These are phyloP conservation scores for Pheosia gnoma DNA, from an alignment of 2,888 invertebrate species.

Conservation along the genomic window DNA sequence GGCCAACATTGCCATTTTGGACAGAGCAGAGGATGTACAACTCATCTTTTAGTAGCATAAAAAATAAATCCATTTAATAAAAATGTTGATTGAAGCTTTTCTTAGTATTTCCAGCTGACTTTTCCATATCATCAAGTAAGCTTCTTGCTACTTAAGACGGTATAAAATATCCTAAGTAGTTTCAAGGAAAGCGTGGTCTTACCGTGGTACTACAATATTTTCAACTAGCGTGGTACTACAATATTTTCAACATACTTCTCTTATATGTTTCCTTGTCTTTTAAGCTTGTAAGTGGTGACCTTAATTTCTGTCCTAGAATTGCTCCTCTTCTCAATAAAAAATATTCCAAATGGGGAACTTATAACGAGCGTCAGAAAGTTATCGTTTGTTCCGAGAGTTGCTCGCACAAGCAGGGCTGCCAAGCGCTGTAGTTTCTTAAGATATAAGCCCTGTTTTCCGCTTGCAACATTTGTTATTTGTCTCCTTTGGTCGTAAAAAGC, in stretches of 20 bases:
- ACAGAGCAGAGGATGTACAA: not conserved
- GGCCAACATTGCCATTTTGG: not conserved
- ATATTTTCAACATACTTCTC: too few species aligned
- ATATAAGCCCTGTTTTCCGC: not conserved
- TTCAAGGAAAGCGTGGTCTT: too few species aligned
- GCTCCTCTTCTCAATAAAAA: constrained; percentile 13
- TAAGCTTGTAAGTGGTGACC: not conserved
- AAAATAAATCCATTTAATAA: too few species aligned
- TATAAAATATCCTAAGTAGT: too few species aligned
- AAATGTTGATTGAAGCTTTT: too few species aligned
- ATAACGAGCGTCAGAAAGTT: constrained; percentile 7
- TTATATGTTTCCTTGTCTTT: not conserved
- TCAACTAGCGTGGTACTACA: too few species aligned
- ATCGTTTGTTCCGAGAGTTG: not conserved
- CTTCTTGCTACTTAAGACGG: too few species aligned
- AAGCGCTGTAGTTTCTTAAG: not conserved
- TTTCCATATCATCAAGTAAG: too few species aligned
- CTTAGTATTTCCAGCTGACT: too few species aligned
- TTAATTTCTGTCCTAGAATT: constrained; percentile 3
- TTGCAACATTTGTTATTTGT: too few species aligned
- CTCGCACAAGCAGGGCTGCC: not conserved
- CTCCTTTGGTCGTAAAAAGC: too few species aligned
- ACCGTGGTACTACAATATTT: too few species aligned
- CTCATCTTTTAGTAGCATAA: not conserved
- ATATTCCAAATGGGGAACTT: constrained; percentile 19